Conservation (phyloP, 2,113 vertebrate genomes). For the Gymnorhina tibicen region DNA sequence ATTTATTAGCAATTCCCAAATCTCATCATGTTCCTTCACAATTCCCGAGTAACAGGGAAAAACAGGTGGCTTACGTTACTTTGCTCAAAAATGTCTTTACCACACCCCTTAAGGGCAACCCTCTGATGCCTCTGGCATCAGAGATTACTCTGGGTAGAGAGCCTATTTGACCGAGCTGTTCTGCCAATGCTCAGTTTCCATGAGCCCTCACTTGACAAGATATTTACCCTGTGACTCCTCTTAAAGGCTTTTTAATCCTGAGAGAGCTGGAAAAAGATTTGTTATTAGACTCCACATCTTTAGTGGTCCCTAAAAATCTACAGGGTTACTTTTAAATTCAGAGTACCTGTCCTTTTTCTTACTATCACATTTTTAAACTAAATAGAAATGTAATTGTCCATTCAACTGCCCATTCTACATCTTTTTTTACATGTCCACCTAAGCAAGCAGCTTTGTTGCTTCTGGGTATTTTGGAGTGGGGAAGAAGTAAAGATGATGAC, state of each 20-base stretch:
- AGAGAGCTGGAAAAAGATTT: background rate
- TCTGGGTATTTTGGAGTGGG: background rate
- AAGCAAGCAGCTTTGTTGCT: background rate
- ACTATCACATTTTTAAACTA: background rate
- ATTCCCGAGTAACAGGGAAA: background rate
- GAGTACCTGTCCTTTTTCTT: background rate
- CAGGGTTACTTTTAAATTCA: background rate
- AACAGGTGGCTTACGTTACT: background rate
- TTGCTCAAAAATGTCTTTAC: background rate
- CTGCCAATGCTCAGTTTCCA: background rate
- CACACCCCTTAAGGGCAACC: background rate
- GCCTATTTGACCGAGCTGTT: background rate
- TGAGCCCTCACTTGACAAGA: background rate
- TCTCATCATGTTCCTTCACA: background rate
- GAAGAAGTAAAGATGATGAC: background rate
- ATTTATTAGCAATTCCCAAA: background rate
- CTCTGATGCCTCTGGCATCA: accelerated
- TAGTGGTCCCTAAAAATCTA: background rate
- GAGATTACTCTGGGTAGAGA: background rate
- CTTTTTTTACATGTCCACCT: background rate
- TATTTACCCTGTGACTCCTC: background rate
- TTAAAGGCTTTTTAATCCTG: background rate
- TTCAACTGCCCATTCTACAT: background rate
- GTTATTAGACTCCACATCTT: background rate
- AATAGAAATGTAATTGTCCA: background rate